A percentile compares a stretch with the other conserved stretches of the same genome.
These are phyloP conservation scores for Ruditapes philippinarum DNA, from an alignment of 1,140 invertebrate genomes.

Conservation along the genomic window DNA sequence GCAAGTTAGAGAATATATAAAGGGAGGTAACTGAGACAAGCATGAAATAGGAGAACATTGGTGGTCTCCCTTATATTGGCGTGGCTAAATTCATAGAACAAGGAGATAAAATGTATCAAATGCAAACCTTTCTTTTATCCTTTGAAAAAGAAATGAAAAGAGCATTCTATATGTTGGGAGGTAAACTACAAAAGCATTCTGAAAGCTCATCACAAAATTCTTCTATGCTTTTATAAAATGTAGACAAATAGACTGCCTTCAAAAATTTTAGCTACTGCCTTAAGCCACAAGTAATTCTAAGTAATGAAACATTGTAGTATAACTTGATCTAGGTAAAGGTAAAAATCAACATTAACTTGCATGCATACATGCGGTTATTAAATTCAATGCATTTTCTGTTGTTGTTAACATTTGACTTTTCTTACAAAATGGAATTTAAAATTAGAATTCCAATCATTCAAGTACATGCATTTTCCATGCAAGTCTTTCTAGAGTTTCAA, in stretches of 20 bases:
- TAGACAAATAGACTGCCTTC: no score
- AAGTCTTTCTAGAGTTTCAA: background rate
- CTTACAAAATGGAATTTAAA: background rate
- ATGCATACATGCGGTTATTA: background rate
- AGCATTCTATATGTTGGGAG: no score
- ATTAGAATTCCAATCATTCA: background rate
- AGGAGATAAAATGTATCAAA: background rate
- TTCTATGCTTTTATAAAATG: no score
- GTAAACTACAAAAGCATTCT: no score
- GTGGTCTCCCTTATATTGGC: background rate
- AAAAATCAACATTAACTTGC: background rate
- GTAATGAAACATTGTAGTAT: background rate
- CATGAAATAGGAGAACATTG: background rate
- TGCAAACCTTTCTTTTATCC: conserved; percentile 23
- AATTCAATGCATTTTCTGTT: background rate
- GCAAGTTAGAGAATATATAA: background rate
- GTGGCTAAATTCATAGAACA: background rate
- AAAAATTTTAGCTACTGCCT: background rate
- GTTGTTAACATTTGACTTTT: no score
- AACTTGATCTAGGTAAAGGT: background rate
- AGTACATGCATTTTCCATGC: background rate
- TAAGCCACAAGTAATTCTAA: background rate
- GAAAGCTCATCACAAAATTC: no score
- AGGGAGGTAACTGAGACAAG: background rate
- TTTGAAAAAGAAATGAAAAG: background rate